phyloP scores from a whole-genome alignment of 1,140 invertebrate genomes.

The Phymorhynchus buccinoides region DNA sequence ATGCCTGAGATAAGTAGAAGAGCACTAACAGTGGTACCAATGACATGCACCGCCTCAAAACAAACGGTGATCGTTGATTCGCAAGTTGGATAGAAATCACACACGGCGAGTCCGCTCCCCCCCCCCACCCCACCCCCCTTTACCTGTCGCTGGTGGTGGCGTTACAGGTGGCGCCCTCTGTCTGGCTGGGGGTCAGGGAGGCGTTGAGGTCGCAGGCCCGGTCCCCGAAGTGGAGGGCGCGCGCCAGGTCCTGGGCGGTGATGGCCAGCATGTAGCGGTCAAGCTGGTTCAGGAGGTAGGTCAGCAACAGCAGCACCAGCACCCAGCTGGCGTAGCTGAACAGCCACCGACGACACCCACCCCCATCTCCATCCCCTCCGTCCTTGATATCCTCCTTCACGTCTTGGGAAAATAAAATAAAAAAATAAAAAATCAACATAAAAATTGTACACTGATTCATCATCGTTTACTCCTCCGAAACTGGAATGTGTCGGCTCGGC shows the following conservation, averaged over 20 bases:
- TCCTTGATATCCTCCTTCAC: not conserved
- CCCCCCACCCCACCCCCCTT: not conserved
- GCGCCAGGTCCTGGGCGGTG: slow-evolving; percentile 71
- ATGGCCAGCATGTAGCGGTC: slow-evolving; percentile 73
- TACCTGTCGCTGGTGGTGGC: not conserved
- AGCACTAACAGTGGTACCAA: too few relatives aligned
- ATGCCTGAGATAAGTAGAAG: too few relatives aligned
- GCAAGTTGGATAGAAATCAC: too few relatives aligned
- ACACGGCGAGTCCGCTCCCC: not conserved
- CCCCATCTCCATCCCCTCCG: not conserved
- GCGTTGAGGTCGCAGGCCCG: slow-evolving; percentile 85
- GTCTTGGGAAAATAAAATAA: not conserved
- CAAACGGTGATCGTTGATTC: too few relatives aligned
- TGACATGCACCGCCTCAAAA: too few relatives aligned
- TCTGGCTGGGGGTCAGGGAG: slow-evolving; percentile 43
- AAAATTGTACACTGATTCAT: not conserved
- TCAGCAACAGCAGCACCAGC: slow-evolving; percentile 68
- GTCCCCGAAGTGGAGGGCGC: slow-evolving; percentile 87
- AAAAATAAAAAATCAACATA: not conserved
- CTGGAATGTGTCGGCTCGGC: not conserved
- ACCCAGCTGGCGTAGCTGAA: slow-evolving; percentile 69
- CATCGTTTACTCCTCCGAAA: not conserved
- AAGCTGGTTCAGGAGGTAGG: slow-evolving; percentile 74
- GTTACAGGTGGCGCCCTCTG: slow-evolving; percentile 4
- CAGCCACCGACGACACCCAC: slow-evolving; percentile 45